Percentiles rank a stretch among this genome's conserved stretches.
Conservation (phyloP, 2,113 vertebrate genomes). For the Pyrgilauda ruficollis region DNA sequence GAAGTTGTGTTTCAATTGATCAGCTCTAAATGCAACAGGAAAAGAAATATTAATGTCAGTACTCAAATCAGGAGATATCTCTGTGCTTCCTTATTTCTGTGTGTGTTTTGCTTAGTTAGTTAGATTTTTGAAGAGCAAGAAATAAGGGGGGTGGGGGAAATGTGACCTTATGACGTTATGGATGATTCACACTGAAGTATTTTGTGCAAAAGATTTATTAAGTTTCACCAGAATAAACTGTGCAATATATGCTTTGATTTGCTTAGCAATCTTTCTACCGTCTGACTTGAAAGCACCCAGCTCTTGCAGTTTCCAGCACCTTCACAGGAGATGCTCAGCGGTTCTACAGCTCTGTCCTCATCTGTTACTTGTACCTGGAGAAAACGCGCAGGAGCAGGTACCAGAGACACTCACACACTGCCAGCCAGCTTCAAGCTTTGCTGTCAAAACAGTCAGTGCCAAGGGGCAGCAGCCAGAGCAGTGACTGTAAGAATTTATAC, state of each 20-base stretch:
- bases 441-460: neutral
- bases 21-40: neutral
- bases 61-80: neutral
- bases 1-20: neutral
- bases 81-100: neutral
- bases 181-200: neutral
- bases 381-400: rapidly evolving
- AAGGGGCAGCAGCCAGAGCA: neutral
- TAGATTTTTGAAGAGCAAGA: neutral
- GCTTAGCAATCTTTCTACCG: neutral
- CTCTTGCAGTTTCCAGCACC: neutral
- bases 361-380: neutral
- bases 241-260: neutral
- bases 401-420: neutral
- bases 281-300: neutral
- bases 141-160: rapidly evolving
- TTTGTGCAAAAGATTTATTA: neutral
- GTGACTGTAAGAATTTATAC: neutral
- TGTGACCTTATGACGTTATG: neutral
- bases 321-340: neutral
- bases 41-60: neutral
- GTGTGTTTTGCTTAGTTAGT: neutral
- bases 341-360: neutral
- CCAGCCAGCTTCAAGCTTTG: neutral
- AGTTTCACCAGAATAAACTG: neutral